Base-by-base conservation (phyloP, 1,140 invertebrate genomes). In the Drosophila nigrodunni region DNA sequence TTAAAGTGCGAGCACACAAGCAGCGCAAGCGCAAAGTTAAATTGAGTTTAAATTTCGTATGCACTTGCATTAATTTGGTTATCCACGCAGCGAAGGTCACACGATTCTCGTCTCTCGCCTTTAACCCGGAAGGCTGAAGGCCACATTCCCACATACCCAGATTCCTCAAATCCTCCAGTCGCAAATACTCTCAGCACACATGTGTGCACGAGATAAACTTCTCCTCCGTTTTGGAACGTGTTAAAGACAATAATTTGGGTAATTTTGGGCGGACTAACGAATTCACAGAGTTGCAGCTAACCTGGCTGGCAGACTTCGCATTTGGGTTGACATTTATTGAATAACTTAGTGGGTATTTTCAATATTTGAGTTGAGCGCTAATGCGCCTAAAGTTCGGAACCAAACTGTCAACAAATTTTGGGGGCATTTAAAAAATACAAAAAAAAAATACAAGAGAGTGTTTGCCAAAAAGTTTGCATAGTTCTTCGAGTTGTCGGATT, bases 41-140 rank as follows among this genome's bases (percentile, higher is more conserved):
- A 89, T 88, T 88, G 82, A 80, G 85, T 89, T 88, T 75, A 89
- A 78, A 89, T 89, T 89, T 68, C 54, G 77, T 71, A 73, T 78
- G 65, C 57, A 44, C 60, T 75, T 46, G 70, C 66, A 78, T 80
- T 83, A 80, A 83, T 88, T 88, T 78, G 52, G 57, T 49, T 21
- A 47, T 47, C 58, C 64, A 43, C 46, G 65, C 66, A 47, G 43
- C 71, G 74, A 89, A 88, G 85, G 85, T 89, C 85, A 89, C 55
- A 82, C 46, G 41, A 59, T 25, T 18, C 57, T 21, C 5, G 49
- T 39, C 52, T 66, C 70, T 64, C 44, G 46, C 50, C 65, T 81
- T 82, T 64, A 46, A 2, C 60, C 21, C 21, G n/a, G 39, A 64
- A 52, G 47, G 25, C 68, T 58, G 34, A 52, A 59, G 58, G 39